A percentile compares a stretch with the other conserved stretches of the same genome.
These are phyloP conservation scores for Drosophila subobscura DNA, from an alignment of 1,140 invertebrate species.

Conservation along the genomic window DNA sequence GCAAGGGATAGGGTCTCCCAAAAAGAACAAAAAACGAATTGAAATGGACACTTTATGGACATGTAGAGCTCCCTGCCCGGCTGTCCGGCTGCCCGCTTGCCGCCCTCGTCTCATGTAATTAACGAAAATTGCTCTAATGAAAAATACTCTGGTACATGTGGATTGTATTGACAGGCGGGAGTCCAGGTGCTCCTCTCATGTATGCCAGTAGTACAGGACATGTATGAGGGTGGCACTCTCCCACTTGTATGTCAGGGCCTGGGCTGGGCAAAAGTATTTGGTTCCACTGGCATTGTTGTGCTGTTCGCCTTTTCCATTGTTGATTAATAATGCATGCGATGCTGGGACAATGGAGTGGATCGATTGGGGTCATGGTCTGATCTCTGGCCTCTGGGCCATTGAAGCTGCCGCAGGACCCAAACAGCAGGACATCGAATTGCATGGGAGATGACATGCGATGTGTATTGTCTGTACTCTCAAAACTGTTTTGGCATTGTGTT, in stretches of 20 bases:
- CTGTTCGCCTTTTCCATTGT: slow-evolving; percentile 31
- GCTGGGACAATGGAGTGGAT: slow-evolving; percentile 42
- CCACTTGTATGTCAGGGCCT: too few relatives aligned
- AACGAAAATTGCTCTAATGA: slow-evolving; percentile 66
- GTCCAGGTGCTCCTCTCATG: slow-evolving; percentile 4
- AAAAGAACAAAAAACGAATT: slow-evolving; percentile 19
- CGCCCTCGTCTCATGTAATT: slow-evolving; percentile 46
- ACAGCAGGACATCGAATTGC: slow-evolving; percentile 1
- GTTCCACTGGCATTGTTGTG: slow-evolving; percentile 30
- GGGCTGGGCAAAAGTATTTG: slow-evolving; percentile 19
- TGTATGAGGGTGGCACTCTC: background rate
- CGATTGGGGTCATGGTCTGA: slow-evolving; percentile 38
- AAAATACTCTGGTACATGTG: slow-evolving; percentile 48
- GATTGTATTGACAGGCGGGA: slow-evolving; percentile 41
- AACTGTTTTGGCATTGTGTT: slow-evolving; percentile 6
- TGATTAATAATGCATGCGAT: slow-evolving; percentile 50
- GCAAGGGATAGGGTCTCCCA: slow-evolving; percentile 33
- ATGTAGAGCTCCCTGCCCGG: slow-evolving; percentile 3
- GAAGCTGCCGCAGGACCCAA: background rate
- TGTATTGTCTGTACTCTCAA: slow-evolving; percentile 1
- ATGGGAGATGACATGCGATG: slow-evolving; percentile 3
- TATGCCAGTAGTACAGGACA: slow-evolving; percentile 4
- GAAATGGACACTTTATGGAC: slow-evolving; percentile 62
- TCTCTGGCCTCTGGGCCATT: background rate
- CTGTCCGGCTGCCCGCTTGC: background rate